These are phyloP conservation scores for Phaethon lepturus DNA, from an alignment of 2,113 vertebrate species.

Conservation along the genomic window DNA sequence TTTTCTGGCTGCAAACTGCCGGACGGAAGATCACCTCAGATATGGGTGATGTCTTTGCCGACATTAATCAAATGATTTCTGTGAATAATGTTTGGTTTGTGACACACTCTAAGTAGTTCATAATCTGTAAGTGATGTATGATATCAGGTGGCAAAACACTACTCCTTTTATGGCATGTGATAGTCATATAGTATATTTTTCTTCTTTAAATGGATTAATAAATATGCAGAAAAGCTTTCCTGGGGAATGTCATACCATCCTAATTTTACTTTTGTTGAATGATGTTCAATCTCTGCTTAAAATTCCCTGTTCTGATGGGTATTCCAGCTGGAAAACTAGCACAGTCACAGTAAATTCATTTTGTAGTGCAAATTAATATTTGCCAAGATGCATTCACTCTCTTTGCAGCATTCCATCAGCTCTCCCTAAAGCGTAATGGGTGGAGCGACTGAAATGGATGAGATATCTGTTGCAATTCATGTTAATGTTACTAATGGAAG, in stretches of 20 bases:
- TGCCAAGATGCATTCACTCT: slow-evolving; percentile 63
- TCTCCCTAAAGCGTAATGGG: slow-evolving; percentile 33
- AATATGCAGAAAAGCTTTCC: slow-evolving; percentile 43
- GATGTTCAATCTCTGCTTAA: slow-evolving; percentile 40
- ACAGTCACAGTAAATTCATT: slow-evolving; percentile 65
- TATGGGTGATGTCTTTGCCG: not conserved
- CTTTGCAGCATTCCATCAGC: slow-evolving; percentile 46
- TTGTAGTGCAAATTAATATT: slow-evolving; percentile 68
- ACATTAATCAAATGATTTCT: not conserved
- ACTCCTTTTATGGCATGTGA: not conserved
- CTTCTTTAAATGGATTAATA: slow-evolving; percentile 1
- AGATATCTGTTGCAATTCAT: slow-evolving; percentile 51
- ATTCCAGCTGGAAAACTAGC: slow-evolving; percentile 70
- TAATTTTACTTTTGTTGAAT: slow-evolving; percentile 45
- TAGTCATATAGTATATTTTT: not conserved
- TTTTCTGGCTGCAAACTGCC: not conserved
- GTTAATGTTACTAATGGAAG: slow-evolving; percentile 47
- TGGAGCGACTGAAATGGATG: slow-evolving; percentile 36
- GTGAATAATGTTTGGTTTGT: not conserved
- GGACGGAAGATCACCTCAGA: not conserved
- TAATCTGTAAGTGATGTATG: not conserved
- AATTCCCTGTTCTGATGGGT: slow-evolving; percentile 43
- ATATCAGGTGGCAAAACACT: not conserved
- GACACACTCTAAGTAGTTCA: not conserved
- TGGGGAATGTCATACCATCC: slow-evolving; percentile 23